Evolutionary conservation across 2,888 invertebrate species (phyloP), one percentile per base, ranked within the genome.

Genomic region (Cerceris ruficornis): DNA sequence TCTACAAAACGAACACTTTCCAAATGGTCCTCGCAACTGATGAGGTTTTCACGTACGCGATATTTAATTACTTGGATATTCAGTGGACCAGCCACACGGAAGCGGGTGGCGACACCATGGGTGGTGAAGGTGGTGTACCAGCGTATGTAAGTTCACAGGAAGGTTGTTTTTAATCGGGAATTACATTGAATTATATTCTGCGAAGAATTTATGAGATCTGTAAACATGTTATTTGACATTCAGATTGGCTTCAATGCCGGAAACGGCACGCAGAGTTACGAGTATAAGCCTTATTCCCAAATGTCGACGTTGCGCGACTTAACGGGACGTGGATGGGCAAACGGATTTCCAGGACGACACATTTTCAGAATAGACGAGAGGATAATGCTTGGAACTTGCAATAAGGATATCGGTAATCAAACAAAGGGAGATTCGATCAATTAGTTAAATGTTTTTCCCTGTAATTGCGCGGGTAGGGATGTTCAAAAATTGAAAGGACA

Each of bases 241-340:
- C 88, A 97, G 97, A 96, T 98, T 89, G 99, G 99, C 55, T 99
- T 99, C 92, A 99, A 99, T 92, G 99, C 97, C 69, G 99, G 99
- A 66, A 98, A 98, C 90, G 98, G 98, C 15, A 98, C 98, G 0
- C 95, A 96, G 90, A 95, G 96, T 81, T 98, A 96, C 91, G 97
- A 98, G 92, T 98, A 98, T 92, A 95, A 94, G 74, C 98, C 98
- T 0, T 98, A 98, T 93, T 98, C 98, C 62, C 98, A 98, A 92
- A 95, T 95, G 9, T 96, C 97, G 58, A 96, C 97, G 4, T 94
- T 98, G 52, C 94, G 97, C 86, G 97, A 98, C 92, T 93, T 98
- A 81, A 95, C 96, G 0, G 95, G 96, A 7, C 94, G 97, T 89
- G 98, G 98, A 39, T 97, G 96, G 95, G 97, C 96, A 0, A 98